Percentiles rank a stretch among this genome's conserved stretches.
Conservation (phyloP, 2,888 invertebrate species). For the Anoncus sp. region DNA sequence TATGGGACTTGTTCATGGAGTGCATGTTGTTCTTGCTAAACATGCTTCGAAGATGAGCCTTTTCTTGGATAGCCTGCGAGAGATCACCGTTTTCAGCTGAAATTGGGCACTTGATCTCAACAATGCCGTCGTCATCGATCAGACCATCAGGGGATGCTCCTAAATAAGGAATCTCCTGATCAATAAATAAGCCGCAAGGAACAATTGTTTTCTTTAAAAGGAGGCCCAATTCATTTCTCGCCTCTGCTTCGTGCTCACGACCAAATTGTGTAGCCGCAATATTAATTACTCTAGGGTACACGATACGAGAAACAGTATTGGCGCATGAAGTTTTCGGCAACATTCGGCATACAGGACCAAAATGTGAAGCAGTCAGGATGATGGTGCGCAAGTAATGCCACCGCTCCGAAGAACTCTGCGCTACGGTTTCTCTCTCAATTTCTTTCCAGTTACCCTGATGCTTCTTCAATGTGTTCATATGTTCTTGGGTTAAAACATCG, state of each 20-base stretch:
- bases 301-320: conserved; percentile 49
- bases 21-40: not conserved
- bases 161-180: conserved; percentile 61
- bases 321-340: conserved; percentile 51
- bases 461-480: conserved; percentile 5
- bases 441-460: conserved; percentile 3
- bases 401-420: conserved; percentile 53
- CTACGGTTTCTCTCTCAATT: conserved; percentile 29
- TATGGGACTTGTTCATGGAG: conserved; percentile 2
- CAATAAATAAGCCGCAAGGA: conserved; percentile 70
- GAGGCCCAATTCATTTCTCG: conserved; percentile 29
- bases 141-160: conserved; percentile 70
- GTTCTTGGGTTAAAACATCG: conserved; percentile 5
- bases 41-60: not conserved
- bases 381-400: conserved; percentile 46
- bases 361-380: conserved; percentile 63
- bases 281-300: conserved; percentile 54
- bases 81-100: conserved; percentile 45
- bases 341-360: conserved; percentile 59
- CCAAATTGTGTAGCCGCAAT: conserved; percentile 58
- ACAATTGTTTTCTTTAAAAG: conserved; percentile 51
- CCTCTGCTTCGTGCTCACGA: conserved; percentile 55
- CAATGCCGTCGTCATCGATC: conserved; percentile 59
- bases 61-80: not conserved
- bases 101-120: conserved; percentile 67